Evolutionary conservation across 2,797 vertebrate species (phyloP).

Genomic region (Lutjanus argentimaculatus): DNA sequence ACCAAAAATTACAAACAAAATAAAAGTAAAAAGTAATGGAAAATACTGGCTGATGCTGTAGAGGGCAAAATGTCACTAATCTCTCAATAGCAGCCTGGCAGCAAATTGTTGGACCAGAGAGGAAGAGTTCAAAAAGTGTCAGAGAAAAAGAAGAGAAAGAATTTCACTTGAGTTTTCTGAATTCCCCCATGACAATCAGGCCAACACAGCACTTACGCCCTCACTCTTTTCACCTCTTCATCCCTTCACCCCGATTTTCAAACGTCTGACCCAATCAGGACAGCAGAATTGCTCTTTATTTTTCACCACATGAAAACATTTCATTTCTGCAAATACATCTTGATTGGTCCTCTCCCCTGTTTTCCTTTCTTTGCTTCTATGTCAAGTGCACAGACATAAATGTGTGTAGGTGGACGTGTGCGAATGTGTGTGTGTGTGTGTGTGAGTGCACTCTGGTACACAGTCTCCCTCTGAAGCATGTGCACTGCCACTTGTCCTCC

Average conservation of each 20-base stretch:
- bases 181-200: conserved; percentile 33
- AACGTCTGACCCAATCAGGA: conserved; percentile 5
- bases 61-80: conserved; percentile 51
- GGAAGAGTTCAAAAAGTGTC: conserved; percentile 28
- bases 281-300: conserved; percentile 29
- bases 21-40: too few relatives aligned
- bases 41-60: neutral
- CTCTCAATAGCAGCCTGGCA: conserved; percentile 36
- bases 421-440: neutral
- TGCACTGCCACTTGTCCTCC: conserved; percentile 35
- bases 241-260: neutral
- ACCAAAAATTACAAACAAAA: too few relatives aligned
- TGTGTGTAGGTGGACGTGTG: conserved; percentile 4
- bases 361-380: neutral
- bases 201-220: conserved; percentile 16
- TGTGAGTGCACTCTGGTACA: conserved; percentile 3
- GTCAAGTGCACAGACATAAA: conserved; percentile 18
- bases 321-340: conserved; percentile 33
- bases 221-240: neutral
- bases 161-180: conserved; percentile 36
- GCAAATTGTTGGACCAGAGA: conserved; percentile 29
- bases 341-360: conserved; percentile 19
- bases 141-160: conserved; percentile 28
- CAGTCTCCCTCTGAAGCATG: conserved; percentile 31
- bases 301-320: conserved; percentile 11